phyloP scores from a whole-genome alignment of 2,797 vertebrate genomes.

The Apodemus agrarius region DNA sequence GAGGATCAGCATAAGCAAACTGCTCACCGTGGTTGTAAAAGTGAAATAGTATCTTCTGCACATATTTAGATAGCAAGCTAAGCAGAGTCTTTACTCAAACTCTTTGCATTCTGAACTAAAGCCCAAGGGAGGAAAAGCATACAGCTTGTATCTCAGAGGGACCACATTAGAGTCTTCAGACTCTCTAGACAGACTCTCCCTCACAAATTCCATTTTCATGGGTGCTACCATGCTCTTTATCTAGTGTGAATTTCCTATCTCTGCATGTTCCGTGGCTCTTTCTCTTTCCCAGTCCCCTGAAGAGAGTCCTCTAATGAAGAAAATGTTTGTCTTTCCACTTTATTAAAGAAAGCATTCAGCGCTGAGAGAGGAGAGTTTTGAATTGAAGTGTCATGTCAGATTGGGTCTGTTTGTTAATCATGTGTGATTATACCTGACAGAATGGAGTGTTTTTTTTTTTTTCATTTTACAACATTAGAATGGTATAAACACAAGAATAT shows the following conservation, averaged over 20 bases:
- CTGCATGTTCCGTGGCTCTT: constrained; percentile 41
- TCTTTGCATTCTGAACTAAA: not conserved
- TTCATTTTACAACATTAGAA: constrained; percentile 57
- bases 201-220: constrained; percentile 57
- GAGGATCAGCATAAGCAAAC: not conserved
- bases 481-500: constrained; percentile 59
- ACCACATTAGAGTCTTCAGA: not conserved
- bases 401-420: constrained; percentile 54
- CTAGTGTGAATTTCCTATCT: constrained; percentile 39
- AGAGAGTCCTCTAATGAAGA: constrained; percentile 57
- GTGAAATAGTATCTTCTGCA: not conserved
- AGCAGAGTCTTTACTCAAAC: not conserved
- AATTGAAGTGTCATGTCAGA: constrained; percentile 38
- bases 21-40: not conserved
- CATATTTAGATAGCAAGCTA: not conserved
- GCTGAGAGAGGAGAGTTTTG: constrained; percentile 49
- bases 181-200: not conserved
- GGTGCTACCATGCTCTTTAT: constrained; percentile 29
- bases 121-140: not conserved
- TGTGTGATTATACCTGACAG: constrained; percentile 54
- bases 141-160: not conserved
- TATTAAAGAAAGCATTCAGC: constrained; percentile 64
- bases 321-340: constrained; percentile 52
- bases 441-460: constrained; percentile 22
- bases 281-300: not conserved